Evolutionary conservation across 2,113 vertebrate species (phyloP), one percentile per base, ranked within the genome.

Genomic region (Trochalopteron elliotii): DNA sequence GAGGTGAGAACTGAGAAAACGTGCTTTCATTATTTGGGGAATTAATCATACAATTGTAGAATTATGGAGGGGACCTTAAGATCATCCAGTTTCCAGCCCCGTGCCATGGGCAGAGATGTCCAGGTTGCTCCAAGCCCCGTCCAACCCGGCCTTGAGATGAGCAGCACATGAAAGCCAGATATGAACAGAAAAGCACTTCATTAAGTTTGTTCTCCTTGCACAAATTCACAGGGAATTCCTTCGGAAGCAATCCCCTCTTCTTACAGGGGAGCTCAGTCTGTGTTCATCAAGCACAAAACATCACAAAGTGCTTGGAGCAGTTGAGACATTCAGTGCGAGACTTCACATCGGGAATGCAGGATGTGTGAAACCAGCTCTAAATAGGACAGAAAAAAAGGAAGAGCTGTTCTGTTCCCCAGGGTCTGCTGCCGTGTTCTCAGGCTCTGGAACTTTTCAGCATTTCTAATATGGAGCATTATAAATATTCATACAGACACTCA

Each of bases 401-500:
- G 65, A 74, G 21, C 40, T 9, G 3, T 39, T 80, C 70, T 67
- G 3, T 68, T 97, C 94, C 90, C 77, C 63, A 19, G 81, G 92
- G 63, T 57, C 89, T 91, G 83, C 90, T 74, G 53, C 65, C 33
- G 1, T 49, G 60, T 67, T 92, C 92, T 28, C 86, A 35, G 90
- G 85, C 88, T 30, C 76, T 74, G 90, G 63, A 77, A 91, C 67
- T 93, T 80, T 52, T 77, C 91, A 86, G 83, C 94, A 91, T 92
- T 88, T 92, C 56, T 96, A 94, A 94, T 81, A 40, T 8, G 25
- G 44, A 93, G 45, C 49, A 37, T 82, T 83, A 96, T 96, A 94
- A 95, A 95, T 97, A 97, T 97, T 95, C 95, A 97, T 96, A 65
- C 28, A 71, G 78, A 86, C 60, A 93, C 87, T 94, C 95, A 80